Evolutionary conservation across 2,113 vertebrate species (phyloP).

Genomic region (Lipophrys pholis): DNA sequence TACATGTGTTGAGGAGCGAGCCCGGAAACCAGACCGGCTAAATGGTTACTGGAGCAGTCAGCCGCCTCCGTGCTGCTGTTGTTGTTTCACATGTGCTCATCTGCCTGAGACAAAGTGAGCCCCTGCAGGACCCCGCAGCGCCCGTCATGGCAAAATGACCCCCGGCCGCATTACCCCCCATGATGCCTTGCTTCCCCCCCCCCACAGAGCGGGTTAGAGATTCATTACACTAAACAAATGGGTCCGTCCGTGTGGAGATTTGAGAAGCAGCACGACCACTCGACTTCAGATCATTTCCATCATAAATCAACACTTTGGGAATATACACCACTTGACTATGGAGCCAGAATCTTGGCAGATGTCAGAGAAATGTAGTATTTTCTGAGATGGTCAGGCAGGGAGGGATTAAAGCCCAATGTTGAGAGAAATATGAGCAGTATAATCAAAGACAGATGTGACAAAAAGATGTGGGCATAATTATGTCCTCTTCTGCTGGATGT

Average conservation of each 20-base stretch:
- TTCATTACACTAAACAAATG: slow-evolving; percentile 57
- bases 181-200: slow-evolving; percentile 28
- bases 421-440: slow-evolving; percentile 35
- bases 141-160: slow-evolving; percentile 48
- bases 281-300: slow-evolving; percentile 12
- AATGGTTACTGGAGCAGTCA: slow-evolving; percentile 3
- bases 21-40: slow-evolving; percentile 23
- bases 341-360: too few relatives aligned
- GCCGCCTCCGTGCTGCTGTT: neutral
- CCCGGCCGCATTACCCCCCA: slow-evolving; percentile 55
- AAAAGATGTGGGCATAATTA: slow-evolving; percentile 1
- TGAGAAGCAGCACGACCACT: slow-evolving; percentile 32
- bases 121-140: slow-evolving; percentile 3
- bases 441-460: slow-evolving; percentile 28
- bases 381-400: too few relatives aligned
- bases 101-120: slow-evolving; percentile 4
- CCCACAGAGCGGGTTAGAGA: slow-evolving; percentile 8
- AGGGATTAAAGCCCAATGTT: neutral
- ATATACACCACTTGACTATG: slow-evolving; percentile 1
- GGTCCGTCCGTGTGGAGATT: slow-evolving; percentile 27
- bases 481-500: too few relatives aligned
- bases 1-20: slow-evolving; percentile 8
- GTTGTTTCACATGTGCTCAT: slow-evolving; percentile 62
- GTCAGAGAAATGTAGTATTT: too few relatives aligned
- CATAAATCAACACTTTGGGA: slow-evolving; percentile 7